These are phyloP conservation scores for Leptopilina drosophilae DNA, from an alignment of 2,888 invertebrate species.

Conservation along the genomic window DNA sequence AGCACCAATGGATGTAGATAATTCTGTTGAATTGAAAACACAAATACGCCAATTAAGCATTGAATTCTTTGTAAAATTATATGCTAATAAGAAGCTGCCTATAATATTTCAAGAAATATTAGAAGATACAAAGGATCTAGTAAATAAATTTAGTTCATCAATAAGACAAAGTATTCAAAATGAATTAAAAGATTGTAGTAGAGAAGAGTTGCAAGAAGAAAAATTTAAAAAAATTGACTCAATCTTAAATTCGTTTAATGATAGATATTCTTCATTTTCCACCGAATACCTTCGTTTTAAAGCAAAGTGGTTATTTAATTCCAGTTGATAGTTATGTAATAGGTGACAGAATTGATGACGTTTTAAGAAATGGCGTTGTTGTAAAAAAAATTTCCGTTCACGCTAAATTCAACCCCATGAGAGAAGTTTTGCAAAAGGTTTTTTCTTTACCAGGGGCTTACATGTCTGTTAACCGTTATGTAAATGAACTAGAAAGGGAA, in stretches of 20 bases:
- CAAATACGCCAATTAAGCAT: slow-evolving; percentile 11
- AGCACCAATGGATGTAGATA: background rate
- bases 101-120: slow-evolving; percentile 42
- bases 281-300: slow-evolving; percentile 43
- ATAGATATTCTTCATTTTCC: slow-evolving; percentile 35
- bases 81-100: slow-evolving; percentile 40
- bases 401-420: slow-evolving; percentile 45
- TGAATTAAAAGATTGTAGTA: slow-evolving; percentile 2
- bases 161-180: background rate
- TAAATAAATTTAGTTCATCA: background rate
- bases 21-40: background rate
- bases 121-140: slow-evolving; percentile 39
- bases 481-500: slow-evolving; percentile 31
- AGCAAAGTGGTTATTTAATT: slow-evolving; percentile 42
- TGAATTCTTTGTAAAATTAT: slow-evolving; percentile 38
- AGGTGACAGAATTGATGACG: slow-evolving; percentile 40
- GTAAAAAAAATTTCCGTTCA: slow-evolving; percentile 40
- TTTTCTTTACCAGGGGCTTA: slow-evolving; percentile 41
- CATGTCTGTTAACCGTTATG: slow-evolving; percentile 13
- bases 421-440: slow-evolving; percentile 40
- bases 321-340: slow-evolving; percentile 32
- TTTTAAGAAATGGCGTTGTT: slow-evolving; percentile 21
- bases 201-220: background rate
- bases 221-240: slow-evolving; percentile 21
- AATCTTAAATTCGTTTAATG: slow-evolving; percentile 24